phyloP scores from a whole-genome alignment of 2,797 vertebrate genomes.

The Okamejei kenojei region DNA sequence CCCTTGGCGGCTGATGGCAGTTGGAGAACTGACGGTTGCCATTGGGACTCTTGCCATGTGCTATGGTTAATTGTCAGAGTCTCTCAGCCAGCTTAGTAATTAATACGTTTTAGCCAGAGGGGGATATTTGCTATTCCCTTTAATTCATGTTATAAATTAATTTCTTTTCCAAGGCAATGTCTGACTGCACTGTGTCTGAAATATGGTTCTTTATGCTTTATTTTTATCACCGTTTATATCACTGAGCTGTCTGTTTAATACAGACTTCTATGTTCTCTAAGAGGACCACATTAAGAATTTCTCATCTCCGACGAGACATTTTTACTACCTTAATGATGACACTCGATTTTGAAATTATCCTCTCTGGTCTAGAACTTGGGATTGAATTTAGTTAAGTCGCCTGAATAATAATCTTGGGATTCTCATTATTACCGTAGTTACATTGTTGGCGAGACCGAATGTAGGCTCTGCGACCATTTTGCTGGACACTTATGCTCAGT shows the following conservation, averaged over 20 bases:
- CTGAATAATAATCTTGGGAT: background rate
- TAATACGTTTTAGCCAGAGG: slow-evolving; percentile 36
- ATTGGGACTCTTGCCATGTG: slow-evolving; percentile 23
- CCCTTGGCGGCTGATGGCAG: slow-evolving; percentile 8
- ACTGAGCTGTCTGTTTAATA: too few relatives aligned
- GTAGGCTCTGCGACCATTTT: too few relatives aligned
- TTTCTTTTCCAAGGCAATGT: slow-evolving; percentile 3
- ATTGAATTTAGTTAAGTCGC: background rate
- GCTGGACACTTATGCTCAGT: too few relatives aligned
- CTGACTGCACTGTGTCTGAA: background rate
- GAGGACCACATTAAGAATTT: background rate
- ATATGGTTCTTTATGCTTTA: background rate
- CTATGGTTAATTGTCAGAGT: slow-evolving; percentile 22
- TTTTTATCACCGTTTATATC: background rate
- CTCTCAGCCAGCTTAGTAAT: slow-evolving; percentile 33
- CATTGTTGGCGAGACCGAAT: too few relatives aligned
- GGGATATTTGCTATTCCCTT: slow-evolving; percentile 23
- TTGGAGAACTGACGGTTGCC: background rate
- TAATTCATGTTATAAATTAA: background rate
- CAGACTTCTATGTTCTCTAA: background rate
- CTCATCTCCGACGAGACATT: background rate
- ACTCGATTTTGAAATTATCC: background rate
- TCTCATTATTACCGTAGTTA: background rate
- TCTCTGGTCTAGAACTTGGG: background rate
- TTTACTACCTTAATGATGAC: background rate